Evolutionary conservation across 1,140 invertebrate species (phyloP).

Genomic region (Drosophila tropicalis): DNA sequence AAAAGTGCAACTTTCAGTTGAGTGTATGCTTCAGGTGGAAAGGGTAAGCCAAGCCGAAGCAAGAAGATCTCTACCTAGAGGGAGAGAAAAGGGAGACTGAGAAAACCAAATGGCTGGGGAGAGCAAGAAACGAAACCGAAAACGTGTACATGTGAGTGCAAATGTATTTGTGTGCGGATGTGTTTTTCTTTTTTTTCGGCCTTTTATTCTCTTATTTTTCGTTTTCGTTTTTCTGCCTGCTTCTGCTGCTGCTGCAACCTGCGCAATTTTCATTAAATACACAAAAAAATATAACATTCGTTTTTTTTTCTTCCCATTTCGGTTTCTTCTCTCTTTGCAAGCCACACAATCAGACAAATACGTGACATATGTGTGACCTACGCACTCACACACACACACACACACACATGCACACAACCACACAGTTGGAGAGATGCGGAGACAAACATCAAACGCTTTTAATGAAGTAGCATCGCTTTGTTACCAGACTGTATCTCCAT

Average conservation of each 20-base stretch:
- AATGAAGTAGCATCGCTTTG: conserved; percentile 55
- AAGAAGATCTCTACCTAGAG: conserved; percentile 6
- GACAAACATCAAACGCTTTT: conserved; percentile 44
- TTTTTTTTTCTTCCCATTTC: not conserved
- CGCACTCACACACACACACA: conserved; percentile 18
- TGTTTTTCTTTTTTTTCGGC: not conserved
- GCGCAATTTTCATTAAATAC: conserved; percentile 54
- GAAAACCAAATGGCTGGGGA: not conserved
- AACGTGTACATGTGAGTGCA: not conserved
- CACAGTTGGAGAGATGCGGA: conserved; percentile 8
- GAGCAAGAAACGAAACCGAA: not conserved
- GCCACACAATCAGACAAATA: conserved; percentile 35
- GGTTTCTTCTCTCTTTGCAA: not conserved
- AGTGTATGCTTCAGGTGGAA: conserved; percentile 44
- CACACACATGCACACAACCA: not conserved
- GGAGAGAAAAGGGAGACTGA: not conserved
- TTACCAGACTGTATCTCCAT: conserved; percentile 14
- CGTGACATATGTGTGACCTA: conserved; percentile 45
- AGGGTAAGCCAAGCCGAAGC: conserved; percentile 4
- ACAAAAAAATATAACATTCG: conserved; percentile 9
- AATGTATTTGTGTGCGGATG: not conserved
- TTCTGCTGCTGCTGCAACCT: conserved; percentile 39
- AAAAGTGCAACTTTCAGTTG: conserved; percentile 48
- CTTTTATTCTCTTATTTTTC: not conserved
- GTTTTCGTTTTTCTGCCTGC: conserved; percentile 17